Evolutionary conservation across 2,113 vertebrate species (phyloP).

Genomic region (Ceyx cyanopectus): DNA sequence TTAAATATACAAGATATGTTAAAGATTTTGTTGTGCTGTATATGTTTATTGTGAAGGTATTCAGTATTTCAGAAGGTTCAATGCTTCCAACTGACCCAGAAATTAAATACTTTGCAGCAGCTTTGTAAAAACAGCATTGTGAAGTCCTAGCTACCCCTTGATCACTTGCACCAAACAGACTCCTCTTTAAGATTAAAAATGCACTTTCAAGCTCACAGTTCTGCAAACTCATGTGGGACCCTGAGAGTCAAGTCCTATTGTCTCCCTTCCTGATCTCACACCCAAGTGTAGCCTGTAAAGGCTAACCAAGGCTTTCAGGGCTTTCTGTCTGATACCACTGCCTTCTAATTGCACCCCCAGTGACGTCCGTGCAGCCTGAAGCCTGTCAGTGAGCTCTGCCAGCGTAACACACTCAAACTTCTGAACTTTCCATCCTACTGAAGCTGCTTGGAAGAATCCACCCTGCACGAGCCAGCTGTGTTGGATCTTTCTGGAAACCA

Average conservation of each 20-base stretch:
- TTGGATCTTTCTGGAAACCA: neutral
- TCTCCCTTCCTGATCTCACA: neutral
- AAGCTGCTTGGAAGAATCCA: neutral
- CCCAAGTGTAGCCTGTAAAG: neutral
- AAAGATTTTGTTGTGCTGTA: neutral
- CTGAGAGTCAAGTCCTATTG: neutral
- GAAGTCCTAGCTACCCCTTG: neutral
- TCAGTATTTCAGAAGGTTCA: neutral
- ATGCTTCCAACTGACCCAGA: neutral
- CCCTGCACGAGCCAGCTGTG: neutral
- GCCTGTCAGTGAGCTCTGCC: neutral
- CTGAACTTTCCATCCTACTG: neutral
- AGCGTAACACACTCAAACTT: neutral
- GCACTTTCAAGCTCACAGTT: conserved; percentile 2
- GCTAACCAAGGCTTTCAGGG: neutral
- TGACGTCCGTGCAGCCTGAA: neutral
- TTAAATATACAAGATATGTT: neutral
- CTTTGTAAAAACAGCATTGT: neutral
- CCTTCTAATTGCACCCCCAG: neutral
- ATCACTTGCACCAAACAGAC: neutral
- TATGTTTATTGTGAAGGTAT: conserved; percentile 20
- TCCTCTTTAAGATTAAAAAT: conserved; percentile 18
- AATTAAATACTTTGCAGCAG: neutral
- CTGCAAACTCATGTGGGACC: neutral
- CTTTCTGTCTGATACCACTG: neutral